Conservation (phyloP, 2,888 invertebrate species). For the Dryocosmus kuriphilus region DNA sequence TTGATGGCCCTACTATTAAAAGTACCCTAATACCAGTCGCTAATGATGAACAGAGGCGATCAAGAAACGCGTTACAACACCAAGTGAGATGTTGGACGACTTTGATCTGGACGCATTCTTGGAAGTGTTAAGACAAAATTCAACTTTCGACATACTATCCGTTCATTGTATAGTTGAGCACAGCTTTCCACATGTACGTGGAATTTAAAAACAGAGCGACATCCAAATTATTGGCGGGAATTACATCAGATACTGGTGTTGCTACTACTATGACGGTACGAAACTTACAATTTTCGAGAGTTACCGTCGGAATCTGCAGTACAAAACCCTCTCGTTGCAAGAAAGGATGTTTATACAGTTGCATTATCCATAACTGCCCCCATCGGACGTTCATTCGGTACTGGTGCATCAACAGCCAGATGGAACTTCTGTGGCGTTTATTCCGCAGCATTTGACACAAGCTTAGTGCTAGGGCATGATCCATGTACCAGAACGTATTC, state of each 20-base stretch:
- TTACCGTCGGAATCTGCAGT: neutral
- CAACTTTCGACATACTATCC: no score
- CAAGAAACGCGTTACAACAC: no score
- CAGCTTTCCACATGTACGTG: no score
- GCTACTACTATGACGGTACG: slow-evolving; percentile 41
- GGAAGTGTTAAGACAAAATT: no score
- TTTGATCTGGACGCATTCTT: no score
- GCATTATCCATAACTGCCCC: slow-evolving; percentile 29
- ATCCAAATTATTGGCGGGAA: slow-evolving; percentile 49
- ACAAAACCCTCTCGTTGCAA: no score
- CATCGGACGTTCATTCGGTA: slow-evolving; percentile 15
- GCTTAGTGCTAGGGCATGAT: slow-evolving; percentile 35
- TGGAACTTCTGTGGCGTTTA: slow-evolving; percentile 44
- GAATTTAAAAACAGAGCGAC: slow-evolving; percentile 15
- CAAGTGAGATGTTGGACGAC: no score
- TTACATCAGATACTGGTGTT: slow-evolving; percentile 43
- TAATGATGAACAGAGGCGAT: no score
- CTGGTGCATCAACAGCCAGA: slow-evolving; percentile 43
- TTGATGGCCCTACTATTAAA: no score
- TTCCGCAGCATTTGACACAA: slow-evolving; percentile 45
- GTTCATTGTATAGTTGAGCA: no score
- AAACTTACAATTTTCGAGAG: slow-evolving; percentile 43
- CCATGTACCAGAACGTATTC: slow-evolving; percentile 34
- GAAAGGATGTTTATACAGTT: slow-evolving; percentile 34
- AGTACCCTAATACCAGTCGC: no score